Conservation (phyloP, 1,140 invertebrate genomes). For the Eufriesea mexicana region DNA sequence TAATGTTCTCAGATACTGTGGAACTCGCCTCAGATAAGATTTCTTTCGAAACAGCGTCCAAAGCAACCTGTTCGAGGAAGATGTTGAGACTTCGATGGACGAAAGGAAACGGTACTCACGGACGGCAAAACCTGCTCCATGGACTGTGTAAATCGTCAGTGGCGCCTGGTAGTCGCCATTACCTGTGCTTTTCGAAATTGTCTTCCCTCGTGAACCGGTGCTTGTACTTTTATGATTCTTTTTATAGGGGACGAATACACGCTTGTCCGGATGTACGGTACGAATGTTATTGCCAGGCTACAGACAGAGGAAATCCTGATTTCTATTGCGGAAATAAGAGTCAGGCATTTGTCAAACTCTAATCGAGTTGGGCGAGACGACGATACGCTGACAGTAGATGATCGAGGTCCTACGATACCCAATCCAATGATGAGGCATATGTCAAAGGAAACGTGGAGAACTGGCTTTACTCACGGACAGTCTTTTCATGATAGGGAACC, state of each 20-base stretch:
- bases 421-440: no score
- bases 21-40: slow-evolving; percentile 10
- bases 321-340: not conserved
- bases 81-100: not conserved
- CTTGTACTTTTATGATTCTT: slow-evolving; percentile 33
- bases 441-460: no score
- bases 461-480: not conserved
- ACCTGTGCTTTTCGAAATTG: slow-evolving; percentile 50
- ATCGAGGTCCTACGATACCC: no score
- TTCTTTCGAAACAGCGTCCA: slow-evolving; percentile 8
- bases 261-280: not conserved
- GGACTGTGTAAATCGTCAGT: slow-evolving; percentile 40
- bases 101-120: slow-evolving; percentile 31
- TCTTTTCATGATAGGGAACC: not conserved
- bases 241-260: slow-evolving; percentile 13
- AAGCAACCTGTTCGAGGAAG: slow-evolving; percentile 29
- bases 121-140: slow-evolving; percentile 22
- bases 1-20: not conserved
- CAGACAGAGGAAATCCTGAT: slow-evolving; percentile 14
- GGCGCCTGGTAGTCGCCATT: slow-evolving; percentile 38
- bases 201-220: not conserved
- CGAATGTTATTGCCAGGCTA: not conserved
- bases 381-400: not conserved
- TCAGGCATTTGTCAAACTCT: not conserved
- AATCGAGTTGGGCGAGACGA: not conserved